Base-by-base conservation (phyloP, 53 echinoderm and acorn worm genomes). In the Luidia sarsii region DNA sequence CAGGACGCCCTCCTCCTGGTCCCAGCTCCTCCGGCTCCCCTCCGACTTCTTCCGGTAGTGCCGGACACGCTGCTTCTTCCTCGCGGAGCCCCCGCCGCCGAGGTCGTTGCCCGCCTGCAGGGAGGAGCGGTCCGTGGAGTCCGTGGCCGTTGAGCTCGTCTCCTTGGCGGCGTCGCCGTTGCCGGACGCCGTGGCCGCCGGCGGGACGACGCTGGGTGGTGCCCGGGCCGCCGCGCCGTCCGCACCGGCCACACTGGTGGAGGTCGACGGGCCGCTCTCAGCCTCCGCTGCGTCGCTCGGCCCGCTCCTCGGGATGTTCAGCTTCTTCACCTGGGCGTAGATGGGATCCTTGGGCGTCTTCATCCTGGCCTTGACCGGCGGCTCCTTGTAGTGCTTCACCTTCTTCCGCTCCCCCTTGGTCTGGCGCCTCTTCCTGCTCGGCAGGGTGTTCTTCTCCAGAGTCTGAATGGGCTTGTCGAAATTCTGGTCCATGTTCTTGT, bases 401-500 rank as follows among this genome's bases (percentile, higher is more conserved):
- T 48, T 69, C 34, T 69, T 77, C 31, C 61, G n/a, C 46, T 14
- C 20, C 60, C 21, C 61, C 1, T 32, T n/a, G 3, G 77, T 41
- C 21, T 19, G 59, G 6, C 61, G 77, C 20, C 60, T 15, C 32
- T 33, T 61, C 14, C 7, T 15, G 3, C 29, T 10, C 16, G 77
- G 43, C 27, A 77, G 39, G 11, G 46, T 33, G n/a, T 77, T 77
- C 77, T 61, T 61, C 27, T 77, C 61, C 15, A 61, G 59, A 18
- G 46, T 77, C 32, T 46, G 59, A 16, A 31, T 11, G 7, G 77
- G 77, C 21, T 77, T 61, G 15, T 77, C 60, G 34, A 77, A 43
- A 6, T 77, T 77, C 61, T 77, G 59, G 48, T 77, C 60, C 19
- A 77, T 77, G 61, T 77, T 77, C 48, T 77, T 77, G 61, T n/a